Conservation (phyloP, 2,797 vertebrate species). For the Pteronotus mesoamericanus region DNA sequence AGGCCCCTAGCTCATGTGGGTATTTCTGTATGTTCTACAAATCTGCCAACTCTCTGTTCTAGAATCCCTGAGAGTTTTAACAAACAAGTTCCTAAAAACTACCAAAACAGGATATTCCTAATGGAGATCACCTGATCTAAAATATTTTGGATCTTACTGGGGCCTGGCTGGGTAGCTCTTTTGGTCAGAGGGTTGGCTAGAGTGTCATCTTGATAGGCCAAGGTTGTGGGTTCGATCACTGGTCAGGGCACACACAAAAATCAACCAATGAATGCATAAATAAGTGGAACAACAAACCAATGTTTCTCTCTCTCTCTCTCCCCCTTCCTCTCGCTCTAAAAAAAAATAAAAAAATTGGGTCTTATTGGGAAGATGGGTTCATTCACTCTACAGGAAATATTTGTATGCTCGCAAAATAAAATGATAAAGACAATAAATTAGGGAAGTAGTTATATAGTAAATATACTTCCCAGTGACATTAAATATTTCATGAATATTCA, state of each 20-base stretch:
- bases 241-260: background rate
- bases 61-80: conserved; percentile 11
- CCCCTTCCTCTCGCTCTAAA: background rate
- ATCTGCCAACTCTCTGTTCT: conserved; percentile 14
- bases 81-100: conserved; percentile 41
- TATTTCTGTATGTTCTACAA: background rate
- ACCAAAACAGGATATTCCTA: background rate
- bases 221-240: background rate
- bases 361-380: background rate
- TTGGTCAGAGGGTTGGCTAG: background rate
- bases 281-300: background rate
- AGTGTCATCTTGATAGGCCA: background rate
- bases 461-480: background rate
- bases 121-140: background rate
- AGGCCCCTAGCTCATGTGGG: background rate
- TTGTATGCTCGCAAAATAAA: conserved; percentile 26
- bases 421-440: background rate
- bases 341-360: background rate
- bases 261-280: background rate
- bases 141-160: background rate
- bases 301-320: background rate
- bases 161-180: background rate
- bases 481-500: background rate
- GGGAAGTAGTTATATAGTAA: conserved; percentile 7
- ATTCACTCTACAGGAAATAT: background rate